Percentiles rank a stretch among this genome's conserved stretches.
phyloP scores from a whole-genome alignment of 2,797 vertebrate genomes.

The Poecilia gillii region DNA sequence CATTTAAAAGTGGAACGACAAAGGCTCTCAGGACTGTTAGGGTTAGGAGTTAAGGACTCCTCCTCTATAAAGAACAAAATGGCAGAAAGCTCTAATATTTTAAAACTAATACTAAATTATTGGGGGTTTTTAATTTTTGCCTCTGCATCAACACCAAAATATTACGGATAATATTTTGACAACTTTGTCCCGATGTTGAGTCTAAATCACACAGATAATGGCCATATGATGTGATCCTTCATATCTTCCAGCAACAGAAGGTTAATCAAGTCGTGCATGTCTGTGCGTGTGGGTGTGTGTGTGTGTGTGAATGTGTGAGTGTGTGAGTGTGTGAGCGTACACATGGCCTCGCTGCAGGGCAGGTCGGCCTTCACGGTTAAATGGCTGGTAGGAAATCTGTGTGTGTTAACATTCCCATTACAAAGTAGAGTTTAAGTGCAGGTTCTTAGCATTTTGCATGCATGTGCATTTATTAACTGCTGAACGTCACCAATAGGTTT shows the following conservation, averaged over 20 bases:
- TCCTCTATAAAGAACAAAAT: neutral
- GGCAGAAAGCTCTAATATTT: neutral
- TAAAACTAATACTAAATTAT: neutral
- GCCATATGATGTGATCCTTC: slow-evolving; percentile 46
- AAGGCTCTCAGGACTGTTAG: neutral
- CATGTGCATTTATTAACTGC: neutral
- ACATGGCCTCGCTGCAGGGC: slow-evolving; percentile 4
- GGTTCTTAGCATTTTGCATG: slow-evolving; percentile 1
- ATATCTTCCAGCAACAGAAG: slow-evolving; percentile 59
- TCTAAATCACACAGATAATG: slow-evolving; percentile 42
- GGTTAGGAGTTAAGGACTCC: neutral
- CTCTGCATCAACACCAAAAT: neutral
- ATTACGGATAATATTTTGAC: neutral
- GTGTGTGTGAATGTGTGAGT: too few relatives aligned
- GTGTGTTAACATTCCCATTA: neutral
- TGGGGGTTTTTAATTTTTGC: neutral
- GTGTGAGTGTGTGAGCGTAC: neutral
- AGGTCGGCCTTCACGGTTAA: neutral
- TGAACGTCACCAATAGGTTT: slow-evolving; percentile 4
- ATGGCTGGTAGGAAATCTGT: neutral
- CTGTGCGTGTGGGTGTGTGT: neutral
- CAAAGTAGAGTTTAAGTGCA: neutral
- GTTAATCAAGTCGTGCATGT: slow-evolving; percentile 48
- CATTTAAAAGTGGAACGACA: neutral
- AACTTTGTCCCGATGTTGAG: slow-evolving; percentile 22